Percentiles rank a stretch among this genome's conserved stretches.
phyloP scores from a whole-genome alignment of 2,797 vertebrate genomes.

The Fundulus diaphanus region DNA sequence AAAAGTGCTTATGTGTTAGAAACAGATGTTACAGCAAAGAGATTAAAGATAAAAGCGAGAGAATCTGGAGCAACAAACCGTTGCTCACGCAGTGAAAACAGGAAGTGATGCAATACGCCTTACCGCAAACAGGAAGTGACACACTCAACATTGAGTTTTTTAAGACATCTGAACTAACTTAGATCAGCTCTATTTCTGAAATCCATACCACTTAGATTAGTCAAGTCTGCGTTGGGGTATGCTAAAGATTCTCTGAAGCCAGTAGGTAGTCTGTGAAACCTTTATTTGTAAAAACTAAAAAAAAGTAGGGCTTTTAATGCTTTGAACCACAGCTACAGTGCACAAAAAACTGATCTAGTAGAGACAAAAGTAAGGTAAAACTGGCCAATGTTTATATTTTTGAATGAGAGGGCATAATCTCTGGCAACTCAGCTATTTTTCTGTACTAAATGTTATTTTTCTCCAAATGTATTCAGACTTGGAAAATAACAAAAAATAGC shows the following conservation, averaged over 20 bases:
- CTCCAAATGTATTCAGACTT: neutral
- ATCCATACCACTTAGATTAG: neutral
- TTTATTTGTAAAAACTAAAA: neutral
- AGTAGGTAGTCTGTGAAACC: no score
- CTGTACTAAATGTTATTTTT: neutral
- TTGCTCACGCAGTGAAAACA: no score
- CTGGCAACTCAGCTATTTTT: neutral
- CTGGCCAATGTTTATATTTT: neutral
- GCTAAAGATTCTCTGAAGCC: neutral
- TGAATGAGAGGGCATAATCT: neutral
- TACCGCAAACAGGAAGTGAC: no score
- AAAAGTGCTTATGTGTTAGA: no score
- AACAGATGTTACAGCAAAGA: no score
- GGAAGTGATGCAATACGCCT: no score
- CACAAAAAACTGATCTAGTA: neutral
- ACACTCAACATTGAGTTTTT: no score
- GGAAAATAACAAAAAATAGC: neutral
- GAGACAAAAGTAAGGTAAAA: neutral
- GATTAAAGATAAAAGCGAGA: no score
- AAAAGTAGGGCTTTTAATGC: neutral
- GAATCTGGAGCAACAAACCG: no score
- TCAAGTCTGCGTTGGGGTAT: neutral
- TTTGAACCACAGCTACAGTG: neutral
- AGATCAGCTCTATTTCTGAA: neutral
- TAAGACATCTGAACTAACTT: neutral